Conservation (phyloP, 2,113 vertebrate genomes). For the Naja naja region DNA sequence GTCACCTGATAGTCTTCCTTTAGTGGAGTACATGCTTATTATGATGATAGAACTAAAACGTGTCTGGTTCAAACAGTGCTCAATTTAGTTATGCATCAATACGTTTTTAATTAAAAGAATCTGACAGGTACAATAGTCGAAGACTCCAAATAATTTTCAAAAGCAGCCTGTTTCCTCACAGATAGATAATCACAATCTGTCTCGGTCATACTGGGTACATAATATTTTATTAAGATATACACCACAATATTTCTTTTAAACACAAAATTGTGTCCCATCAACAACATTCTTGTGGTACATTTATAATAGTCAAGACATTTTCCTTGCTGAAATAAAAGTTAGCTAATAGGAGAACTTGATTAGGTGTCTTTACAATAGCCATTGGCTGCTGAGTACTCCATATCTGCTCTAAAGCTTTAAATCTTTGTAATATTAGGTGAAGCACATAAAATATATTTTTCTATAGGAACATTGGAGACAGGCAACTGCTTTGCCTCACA, state of each 20-base stretch:
- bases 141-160: constrained; percentile 65
- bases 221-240: constrained; percentile 57
- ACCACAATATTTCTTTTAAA: constrained; percentile 39
- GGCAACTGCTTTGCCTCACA: accelerated
- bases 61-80: constrained; percentile 63
- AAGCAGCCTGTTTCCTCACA: constrained; percentile 57
- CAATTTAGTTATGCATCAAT: constrained; percentile 72
- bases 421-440: not conserved
- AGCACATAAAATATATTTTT: accelerated
- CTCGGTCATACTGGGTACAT: constrained; percentile 36
- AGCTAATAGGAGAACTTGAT: constrained; percentile 10
- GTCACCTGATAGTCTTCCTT: constrained; percentile 50
- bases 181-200: constrained; percentile 65
- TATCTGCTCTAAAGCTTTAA: not conserved
- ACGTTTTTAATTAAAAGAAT: constrained; percentile 77
- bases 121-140: constrained; percentile 71
- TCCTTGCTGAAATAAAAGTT: constrained; percentile 38
- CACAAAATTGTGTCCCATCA: constrained; percentile 40
- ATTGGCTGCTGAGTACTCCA: not conserved
- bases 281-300: constrained; percentile 27
- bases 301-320: constrained; percentile 27
- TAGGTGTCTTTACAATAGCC: constrained; percentile 10
- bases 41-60: constrained; percentile 60
- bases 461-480: not conserved
- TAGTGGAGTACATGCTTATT: constrained; percentile 54